These are phyloP conservation scores for Aleiodes testaceus DNA, from an alignment of 2,888 invertebrate species.

Conservation along the genomic window DNA sequence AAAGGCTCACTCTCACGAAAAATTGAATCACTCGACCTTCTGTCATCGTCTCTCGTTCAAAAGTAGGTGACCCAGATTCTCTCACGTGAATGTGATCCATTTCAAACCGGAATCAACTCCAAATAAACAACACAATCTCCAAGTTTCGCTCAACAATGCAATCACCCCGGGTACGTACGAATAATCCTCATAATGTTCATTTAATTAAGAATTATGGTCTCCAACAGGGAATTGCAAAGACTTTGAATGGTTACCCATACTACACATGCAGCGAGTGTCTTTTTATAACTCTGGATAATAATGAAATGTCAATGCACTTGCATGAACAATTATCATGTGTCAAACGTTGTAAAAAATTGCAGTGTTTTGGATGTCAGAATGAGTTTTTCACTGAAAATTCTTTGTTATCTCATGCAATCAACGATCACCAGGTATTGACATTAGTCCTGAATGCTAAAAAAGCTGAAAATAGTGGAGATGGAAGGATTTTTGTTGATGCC, in stretches of 20 bases:
- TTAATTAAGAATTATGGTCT: not conserved
- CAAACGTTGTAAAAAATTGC: slow-evolving; percentile 74
- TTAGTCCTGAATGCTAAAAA: no score
- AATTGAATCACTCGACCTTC: no score
- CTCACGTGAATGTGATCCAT: no score
- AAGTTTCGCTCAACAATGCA: not conserved
- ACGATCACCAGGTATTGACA: slow-evolving; percentile 79
- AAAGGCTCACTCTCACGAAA: no score
- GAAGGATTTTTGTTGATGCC: no score
- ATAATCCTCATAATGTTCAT: not conserved
- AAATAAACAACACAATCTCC: not conserved
- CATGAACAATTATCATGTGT: slow-evolving; percentile 74
- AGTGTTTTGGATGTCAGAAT: slow-evolving; percentile 81
- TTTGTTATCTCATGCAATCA: slow-evolving; percentile 78
- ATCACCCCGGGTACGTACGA: not conserved
- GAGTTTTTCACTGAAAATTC: slow-evolving; percentile 79
- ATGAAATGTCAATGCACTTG: slow-evolving; percentile 75
- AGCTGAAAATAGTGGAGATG: slow-evolving; percentile 65
- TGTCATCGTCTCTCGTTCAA: no score
- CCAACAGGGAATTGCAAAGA: not conserved
- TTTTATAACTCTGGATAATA: slow-evolving; percentile 75
- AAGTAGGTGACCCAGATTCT: no score
- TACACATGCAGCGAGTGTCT: slow-evolving; percentile 77
- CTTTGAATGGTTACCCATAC: slow-evolving; percentile 29
- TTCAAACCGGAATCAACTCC: no score